Conservation (phyloP, 2,113 vertebrate species). For the Siphamia tubifer region DNA sequence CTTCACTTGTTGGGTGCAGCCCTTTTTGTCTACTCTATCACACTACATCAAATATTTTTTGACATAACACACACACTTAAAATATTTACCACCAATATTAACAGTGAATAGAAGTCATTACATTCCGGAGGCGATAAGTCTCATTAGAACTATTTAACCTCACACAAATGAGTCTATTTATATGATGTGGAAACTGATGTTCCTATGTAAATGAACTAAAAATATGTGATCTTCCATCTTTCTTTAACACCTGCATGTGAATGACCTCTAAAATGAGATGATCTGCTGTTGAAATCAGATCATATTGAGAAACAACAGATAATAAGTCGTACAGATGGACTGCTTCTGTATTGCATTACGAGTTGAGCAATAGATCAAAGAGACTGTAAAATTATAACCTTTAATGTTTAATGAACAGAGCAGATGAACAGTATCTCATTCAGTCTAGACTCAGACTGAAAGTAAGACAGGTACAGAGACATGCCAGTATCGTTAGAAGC, state of each 20-base stretch:
- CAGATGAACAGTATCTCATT: neutral
- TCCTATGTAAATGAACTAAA: neutral
- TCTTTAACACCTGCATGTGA: neutral
- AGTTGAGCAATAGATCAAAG: conserved; percentile 10
- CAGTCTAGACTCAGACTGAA: conserved; percentile 1
- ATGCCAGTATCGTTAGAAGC: neutral
- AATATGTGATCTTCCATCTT: neutral
- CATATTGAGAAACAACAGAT: neutral
- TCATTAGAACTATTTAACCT: too few relatives aligned
- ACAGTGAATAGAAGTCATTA: too few relatives aligned
- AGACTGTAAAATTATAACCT: neutral
- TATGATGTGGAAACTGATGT: too few relatives aligned
- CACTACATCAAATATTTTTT: too few relatives aligned
- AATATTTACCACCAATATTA: too few relatives aligned
- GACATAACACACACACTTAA: too few relatives aligned
- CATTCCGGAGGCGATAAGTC: too few relatives aligned
- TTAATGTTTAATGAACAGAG: conserved; percentile 14
- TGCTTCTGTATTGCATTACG: neutral
- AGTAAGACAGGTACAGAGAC: neutral
- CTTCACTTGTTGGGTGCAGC: too few relatives aligned
- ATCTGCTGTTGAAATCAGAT: neutral
- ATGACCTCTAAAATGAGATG: neutral
- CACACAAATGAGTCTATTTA: too few relatives aligned
- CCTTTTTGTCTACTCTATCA: too few relatives aligned
- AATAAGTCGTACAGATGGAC: neutral